A percentile compares a stretch with the other conserved stretches of the same genome.
Conservation (phyloP, 2,888 invertebrate genomes). For the Tortricodes alternella region DNA sequence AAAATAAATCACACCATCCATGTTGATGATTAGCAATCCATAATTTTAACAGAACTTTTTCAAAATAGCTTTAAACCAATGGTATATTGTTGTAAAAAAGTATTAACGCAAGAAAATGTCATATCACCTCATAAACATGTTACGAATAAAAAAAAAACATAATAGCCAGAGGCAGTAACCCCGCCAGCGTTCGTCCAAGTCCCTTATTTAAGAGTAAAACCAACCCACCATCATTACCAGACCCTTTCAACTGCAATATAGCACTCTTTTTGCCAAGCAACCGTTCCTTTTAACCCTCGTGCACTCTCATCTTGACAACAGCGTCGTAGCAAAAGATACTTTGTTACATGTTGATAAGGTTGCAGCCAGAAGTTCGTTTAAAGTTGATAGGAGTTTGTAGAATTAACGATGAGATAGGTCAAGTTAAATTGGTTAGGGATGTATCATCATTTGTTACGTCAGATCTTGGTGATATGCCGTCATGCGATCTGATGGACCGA, state of each 20-base stretch:
- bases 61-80: no score
- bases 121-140: conserved; percentile 25
- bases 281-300: background rate
- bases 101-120: conserved; percentile 8
- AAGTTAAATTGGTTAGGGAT: conserved; percentile 45
- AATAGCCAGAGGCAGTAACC: conserved; percentile 23
- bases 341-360: background rate
- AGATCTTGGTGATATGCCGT: conserved; percentile 69
- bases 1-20: no score
- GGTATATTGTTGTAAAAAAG: no score
- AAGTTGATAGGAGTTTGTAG: background rate
- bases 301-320: background rate
- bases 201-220: conserved; percentile 58
- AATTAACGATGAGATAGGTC: conserved; percentile 37
- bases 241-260: background rate
- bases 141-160: conserved; percentile 25
- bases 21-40: no score
- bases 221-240: conserved; percentile 29
- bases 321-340: background rate
- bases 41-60: no score
- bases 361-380: background rate
- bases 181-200: conserved; percentile 52
- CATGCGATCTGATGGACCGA: conserved; percentile 66
- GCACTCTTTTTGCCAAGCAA: background rate
- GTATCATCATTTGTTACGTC: conserved; percentile 75